Percentiles rank a stretch among this genome's conserved stretches.
phyloP scores from a whole-genome alignment of 2,888 invertebrate species.

The Cerceris ruficornis region DNA sequence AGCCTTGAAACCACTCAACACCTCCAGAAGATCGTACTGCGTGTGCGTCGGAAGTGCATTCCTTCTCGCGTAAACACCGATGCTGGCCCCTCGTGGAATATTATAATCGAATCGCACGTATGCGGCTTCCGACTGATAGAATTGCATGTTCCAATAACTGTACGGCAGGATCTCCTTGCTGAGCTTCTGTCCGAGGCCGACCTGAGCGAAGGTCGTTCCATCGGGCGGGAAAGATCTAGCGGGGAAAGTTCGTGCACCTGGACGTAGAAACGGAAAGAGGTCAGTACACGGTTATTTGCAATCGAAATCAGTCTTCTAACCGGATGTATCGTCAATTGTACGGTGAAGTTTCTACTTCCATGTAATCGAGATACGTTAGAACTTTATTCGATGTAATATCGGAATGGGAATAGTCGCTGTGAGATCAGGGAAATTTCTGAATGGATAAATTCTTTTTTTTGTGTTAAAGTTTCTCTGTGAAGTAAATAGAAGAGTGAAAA shows the following conservation, averaged over 20 bases:
- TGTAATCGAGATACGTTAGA: too few relatives aligned
- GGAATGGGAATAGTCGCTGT: too few relatives aligned
- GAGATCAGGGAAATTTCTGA: too few relatives aligned
- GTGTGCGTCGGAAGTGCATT: conserved; percentile 98
- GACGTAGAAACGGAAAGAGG: conserved; percentile 18
- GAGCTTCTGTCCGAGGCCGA: conserved; percentile 92
- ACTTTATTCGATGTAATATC: not conserved
- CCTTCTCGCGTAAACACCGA: conserved; percentile 96
- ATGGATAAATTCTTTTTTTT: not conserved
- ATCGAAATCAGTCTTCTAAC: conserved; percentile 23
- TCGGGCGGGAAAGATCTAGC: conserved; percentile 96
- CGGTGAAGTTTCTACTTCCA: not conserved
- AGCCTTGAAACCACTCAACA: conserved; percentile 94
- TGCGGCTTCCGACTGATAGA: conserved; percentile 96
- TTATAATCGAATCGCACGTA: conserved; percentile 97
- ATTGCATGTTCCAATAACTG: conserved; percentile 98
- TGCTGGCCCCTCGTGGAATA: conserved; percentile 94
- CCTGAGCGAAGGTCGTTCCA: conserved; percentile 95
- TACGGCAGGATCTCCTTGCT: conserved; percentile 95
- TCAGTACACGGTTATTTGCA: conserved; percentile 6
- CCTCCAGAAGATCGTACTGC: conserved; percentile 97
- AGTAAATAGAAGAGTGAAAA: too few relatives aligned
- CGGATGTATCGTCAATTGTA: not conserved
- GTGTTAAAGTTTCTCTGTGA: not conserved
- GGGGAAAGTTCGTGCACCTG: conserved; percentile 94